Evolutionary conservation across 2,888 invertebrate genomes (phyloP), one percentile per base, ranked within the genome.

Genomic region (Xestoiulus laeticollis): DNA sequence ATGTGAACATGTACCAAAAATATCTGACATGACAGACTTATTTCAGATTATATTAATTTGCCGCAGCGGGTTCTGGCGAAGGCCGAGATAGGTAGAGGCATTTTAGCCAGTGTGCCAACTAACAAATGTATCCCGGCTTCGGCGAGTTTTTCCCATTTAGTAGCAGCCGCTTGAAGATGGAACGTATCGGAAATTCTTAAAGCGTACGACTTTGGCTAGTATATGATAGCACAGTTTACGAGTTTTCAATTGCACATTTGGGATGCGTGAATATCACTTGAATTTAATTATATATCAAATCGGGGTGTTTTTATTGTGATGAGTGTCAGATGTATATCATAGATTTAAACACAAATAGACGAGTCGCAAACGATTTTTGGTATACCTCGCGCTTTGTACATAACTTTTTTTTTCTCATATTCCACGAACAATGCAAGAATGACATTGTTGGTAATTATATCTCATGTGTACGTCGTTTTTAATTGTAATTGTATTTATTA

Each of bases 401-500:
- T 78, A 78, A 78, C 78, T 78, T 78, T 14, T 38, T 16, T 78
- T 48, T 78, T 78, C 30, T 78, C 78, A 30, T 78, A 78, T 78
- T 78, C 78, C 78, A 78, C 1, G 78, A 30, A 30, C 78, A 78
- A 30, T 14, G 30, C 78, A 30, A 78, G 78, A 30, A 78, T 68
- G 26, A 26, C 68, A 68, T 78, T 78, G 30, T 78, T 30, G 30
- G 78, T 78, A n/a, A n/a, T n/a, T 78, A 78, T 78, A 78, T 78
- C 78, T 30, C 30, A 12, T 30, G 30, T 78, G 78, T n/a, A n/a
- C n/a, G n/a, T 78, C 78, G 78, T 78, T 78, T 78, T 32, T 78
- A 30, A 78, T 78, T 78, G 78, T 78, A 78, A 78, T 78, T 78
- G 78, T 78, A 78, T 78, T 78, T 78, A 78, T 78, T 78, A 30